Percentiles rank a stretch among this genome's conserved stretches.
These are phyloP conservation scores for Cephonodes hylas DNA, from an alignment of 2,888 invertebrate genomes.

Conservation along the genomic window DNA sequence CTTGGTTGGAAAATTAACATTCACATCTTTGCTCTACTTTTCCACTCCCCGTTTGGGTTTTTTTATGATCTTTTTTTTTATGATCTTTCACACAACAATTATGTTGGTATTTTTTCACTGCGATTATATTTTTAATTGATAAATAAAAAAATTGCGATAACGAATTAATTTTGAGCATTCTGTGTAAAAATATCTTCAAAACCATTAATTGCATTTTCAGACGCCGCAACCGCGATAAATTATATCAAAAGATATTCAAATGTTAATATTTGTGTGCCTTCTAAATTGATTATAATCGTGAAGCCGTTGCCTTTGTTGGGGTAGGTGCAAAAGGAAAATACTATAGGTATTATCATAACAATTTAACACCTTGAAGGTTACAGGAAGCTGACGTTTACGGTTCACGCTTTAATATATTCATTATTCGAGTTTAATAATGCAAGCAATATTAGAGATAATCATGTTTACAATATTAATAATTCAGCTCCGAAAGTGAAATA, in stretches of 20 bases:
- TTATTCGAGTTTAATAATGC: background rate
- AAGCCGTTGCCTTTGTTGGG: conserved; percentile 26
- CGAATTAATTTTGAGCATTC: too few species aligned
- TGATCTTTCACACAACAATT: background rate
- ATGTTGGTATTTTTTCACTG: too few species aligned
- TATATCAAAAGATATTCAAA: background rate
- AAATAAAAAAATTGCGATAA: too few species aligned
- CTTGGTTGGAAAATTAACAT: conserved; percentile 51
- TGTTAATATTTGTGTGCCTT: background rate
- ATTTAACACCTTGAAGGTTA: conserved; percentile 36
- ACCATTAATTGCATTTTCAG: background rate
- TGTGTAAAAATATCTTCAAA: too few species aligned
- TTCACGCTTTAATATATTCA: conserved; percentile 22
- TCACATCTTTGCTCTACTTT: conserved; percentile 37
- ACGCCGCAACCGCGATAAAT: background rate
- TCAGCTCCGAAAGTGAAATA: background rate
- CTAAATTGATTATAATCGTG: conserved; percentile 21
- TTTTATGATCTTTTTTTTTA: too few species aligned
- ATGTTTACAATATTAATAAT: background rate
- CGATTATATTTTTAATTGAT: too few species aligned
- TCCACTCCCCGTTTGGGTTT: conserved; percentile 39
- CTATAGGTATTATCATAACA: conserved; percentile 39
- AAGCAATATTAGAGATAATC: background rate
- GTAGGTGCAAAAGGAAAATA: conserved; percentile 24
- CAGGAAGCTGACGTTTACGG: conserved; percentile 32